Conservation (phyloP, 2,797 vertebrate species). For the Thamnophis elegans region DNA sequence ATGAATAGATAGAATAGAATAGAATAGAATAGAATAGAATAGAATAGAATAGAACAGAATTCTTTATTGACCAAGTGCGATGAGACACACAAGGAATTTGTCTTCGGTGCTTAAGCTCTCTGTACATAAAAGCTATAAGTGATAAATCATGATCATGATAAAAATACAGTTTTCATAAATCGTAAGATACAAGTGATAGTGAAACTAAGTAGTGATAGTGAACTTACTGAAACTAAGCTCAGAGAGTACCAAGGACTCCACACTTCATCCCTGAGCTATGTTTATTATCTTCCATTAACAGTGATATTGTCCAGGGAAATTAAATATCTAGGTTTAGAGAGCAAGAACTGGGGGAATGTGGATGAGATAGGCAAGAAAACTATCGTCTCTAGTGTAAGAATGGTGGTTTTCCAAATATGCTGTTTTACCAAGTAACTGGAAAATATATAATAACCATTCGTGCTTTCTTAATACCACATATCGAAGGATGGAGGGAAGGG, state of each 20-base stretch:
- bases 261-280: neutral
- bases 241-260: neutral
- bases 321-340: neutral
- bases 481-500: neutral
- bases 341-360: neutral
- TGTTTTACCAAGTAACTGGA: neutral
- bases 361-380: neutral
- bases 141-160: no score
- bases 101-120: no score
- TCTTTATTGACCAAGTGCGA: no score
- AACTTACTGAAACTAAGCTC: neutral
- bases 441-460: neutral
- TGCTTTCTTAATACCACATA: neutral
- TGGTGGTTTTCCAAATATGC: neutral
- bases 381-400: neutral
- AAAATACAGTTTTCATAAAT: no score
- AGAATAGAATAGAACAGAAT: no score
- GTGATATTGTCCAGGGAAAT: neutral
- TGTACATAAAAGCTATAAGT: no score
- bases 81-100: no score
- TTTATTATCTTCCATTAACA: neutral
- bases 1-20: neutral
- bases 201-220: no score
- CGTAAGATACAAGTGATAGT: no score
- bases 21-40: no score